Evolutionary conservation across 30 jellyfish, hydroid and myxozoan genomes (phyloP).

Genomic region (Cassiopea andromeda): DNA sequence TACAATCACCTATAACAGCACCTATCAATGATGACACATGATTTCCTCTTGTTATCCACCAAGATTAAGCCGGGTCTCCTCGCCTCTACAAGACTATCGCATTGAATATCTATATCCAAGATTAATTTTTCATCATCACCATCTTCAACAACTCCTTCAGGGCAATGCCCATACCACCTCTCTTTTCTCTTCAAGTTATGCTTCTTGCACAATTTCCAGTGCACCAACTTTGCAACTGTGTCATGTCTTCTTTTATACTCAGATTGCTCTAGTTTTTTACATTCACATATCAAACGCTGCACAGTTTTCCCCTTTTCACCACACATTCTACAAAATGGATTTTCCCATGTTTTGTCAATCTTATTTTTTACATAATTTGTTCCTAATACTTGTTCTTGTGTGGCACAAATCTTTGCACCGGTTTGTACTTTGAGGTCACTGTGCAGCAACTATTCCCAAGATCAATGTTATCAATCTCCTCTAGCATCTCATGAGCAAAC

Average conservation of each 20-base stretch:
- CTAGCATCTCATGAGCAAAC: constrained; percentile 18
- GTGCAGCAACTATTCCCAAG: constrained; percentile 8
- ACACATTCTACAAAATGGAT: constrained; percentile 36
- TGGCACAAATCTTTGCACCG: constrained; percentile 10
- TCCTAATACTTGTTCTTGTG: constrained; percentile 27
- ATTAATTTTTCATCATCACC: constrained; percentile 1
- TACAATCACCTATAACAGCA: constrained; percentile 3
- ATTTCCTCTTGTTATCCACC: neutral
- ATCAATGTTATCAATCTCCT: neutral
- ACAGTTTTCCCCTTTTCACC: constrained; percentile 18
- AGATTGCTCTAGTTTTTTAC: constrained; percentile 13
- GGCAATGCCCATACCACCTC: constrained; percentile 52
- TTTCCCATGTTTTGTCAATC: constrained; percentile 16
- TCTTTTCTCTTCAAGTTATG: neutral
- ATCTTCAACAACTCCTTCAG: constrained; percentile 29
- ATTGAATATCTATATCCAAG: constrained; percentile 34
- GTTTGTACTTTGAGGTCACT: constrained; percentile 42
- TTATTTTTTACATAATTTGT: constrained; percentile 25
- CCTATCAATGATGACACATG: neutral
- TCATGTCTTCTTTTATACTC: constrained; percentile 26
- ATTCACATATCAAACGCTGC: constrained; percentile 28
- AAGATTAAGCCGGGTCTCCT: constrained; percentile 43
- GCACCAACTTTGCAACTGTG: constrained; percentile 11
- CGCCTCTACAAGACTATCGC: constrained; percentile 17
- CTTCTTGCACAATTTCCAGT: constrained; percentile 6